Percentiles rank a stretch among this genome's conserved stretches.
These are phyloP conservation scores for Notolepis coatsorum DNA, from an alignment of 2,797 vertebrate genomes.

Conservation along the genomic window DNA sequence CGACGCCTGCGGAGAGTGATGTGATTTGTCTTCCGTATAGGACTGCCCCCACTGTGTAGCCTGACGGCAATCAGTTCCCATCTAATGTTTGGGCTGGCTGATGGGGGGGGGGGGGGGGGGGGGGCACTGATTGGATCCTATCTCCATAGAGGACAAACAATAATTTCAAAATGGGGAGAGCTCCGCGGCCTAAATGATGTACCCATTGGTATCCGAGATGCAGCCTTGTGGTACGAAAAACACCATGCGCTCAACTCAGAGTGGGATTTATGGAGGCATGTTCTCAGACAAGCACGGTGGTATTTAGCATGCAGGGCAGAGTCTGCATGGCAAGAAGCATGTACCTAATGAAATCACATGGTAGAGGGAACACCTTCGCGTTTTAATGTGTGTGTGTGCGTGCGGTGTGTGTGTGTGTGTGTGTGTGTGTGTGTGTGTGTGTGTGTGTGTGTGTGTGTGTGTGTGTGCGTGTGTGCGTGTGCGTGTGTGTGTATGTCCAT, in stretches of 20 bases:
- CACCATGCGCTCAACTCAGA: conserved; percentile 23
- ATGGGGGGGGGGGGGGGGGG: too few species aligned
- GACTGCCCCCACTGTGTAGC: conserved; percentile 17
- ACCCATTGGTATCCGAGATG: conserved; percentile 33
- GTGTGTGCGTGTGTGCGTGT: conserved; percentile 6
- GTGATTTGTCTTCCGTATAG: conserved; percentile 26
- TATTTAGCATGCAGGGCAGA: neutral
- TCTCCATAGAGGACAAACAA: neutral
- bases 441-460: conserved; percentile 10
- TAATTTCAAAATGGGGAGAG: conserved; percentile 1
- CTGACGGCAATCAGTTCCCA: conserved; percentile 17
- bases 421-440: conserved; percentile 17
- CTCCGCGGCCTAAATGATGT: conserved; percentile 46
- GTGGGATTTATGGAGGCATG: conserved; percentile 37
- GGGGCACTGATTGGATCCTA: conserved; percentile 26
- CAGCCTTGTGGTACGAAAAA: conserved; percentile 3
- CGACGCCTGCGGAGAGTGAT: conserved; percentile 23
- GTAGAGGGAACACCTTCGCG: conserved; percentile 40
- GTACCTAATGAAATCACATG: conserved; percentile 44
- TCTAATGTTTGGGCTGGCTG: conserved; percentile 32
- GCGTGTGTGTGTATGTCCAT: conserved; percentile 14
- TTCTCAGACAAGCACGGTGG: neutral
- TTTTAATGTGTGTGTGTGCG: conserved; percentile 48
- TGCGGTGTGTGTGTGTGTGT: neutral
- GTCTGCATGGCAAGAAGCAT: neutral